Evolutionary conservation across 2,888 invertebrate species (phyloP).

Genomic region (Candidula unifasciata): DNA sequence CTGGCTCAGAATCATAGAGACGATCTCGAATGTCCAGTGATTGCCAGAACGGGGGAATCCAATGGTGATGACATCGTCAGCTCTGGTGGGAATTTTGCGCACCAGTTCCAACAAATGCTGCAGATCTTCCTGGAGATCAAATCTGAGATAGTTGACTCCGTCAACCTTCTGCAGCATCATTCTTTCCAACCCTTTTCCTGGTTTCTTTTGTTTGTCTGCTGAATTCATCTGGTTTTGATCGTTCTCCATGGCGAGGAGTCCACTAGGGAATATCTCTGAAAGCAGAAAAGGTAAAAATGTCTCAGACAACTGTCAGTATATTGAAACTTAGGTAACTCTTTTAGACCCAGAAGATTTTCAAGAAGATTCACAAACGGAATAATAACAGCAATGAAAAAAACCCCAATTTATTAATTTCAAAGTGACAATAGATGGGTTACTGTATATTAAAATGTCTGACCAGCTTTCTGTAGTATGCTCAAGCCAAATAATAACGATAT

Average conservation of each 20-base stretch:
- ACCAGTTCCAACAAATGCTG: neutral
- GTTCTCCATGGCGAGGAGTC: neutral
- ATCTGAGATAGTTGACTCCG: neutral
- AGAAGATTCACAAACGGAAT: no score
- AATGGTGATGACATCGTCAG: conserved; percentile 19
- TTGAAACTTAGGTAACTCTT: no score
- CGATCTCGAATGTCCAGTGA: conserved; percentile 25
- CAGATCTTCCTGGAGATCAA: neutral
- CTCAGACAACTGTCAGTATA: no score
- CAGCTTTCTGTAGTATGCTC: no score
- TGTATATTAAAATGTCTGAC: no score
- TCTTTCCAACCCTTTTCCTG: neutral
- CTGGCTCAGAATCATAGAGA: conserved; percentile 23
- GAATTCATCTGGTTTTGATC: neutral
- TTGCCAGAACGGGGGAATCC: conserved; percentile 23
- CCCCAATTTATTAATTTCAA: no score
- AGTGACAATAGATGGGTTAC: no score
- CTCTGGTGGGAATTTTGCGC: neutral
- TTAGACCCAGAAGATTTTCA: no score
- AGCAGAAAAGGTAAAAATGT: no score
- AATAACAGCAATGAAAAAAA: no score
- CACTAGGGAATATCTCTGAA: no score
- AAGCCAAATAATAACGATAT: no score
- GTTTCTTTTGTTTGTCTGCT: neutral
- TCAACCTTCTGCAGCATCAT: conserved; percentile 4